Conservation (phyloP, 2,113 vertebrate genomes). For the Taxidea taxus region DNA sequence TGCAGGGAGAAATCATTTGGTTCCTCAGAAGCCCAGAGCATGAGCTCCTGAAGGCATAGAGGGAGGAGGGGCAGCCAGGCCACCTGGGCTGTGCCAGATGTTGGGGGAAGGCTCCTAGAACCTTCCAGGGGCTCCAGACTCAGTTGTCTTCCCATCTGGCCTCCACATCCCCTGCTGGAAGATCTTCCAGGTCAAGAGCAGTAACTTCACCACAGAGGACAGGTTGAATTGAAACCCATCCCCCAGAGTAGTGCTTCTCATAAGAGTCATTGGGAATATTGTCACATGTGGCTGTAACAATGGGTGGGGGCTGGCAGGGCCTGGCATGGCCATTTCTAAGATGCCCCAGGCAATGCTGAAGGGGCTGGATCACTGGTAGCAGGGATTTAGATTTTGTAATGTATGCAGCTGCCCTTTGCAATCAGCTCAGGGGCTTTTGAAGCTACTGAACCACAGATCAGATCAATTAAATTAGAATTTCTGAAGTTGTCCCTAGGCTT, state of each 20-base stretch:
- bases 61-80: background rate
- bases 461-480: background rate
- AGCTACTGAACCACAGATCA: background rate
- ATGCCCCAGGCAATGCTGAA: background rate
- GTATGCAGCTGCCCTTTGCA: background rate
- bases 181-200: background rate
- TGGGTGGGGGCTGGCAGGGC: background rate
- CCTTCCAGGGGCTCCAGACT: background rate
- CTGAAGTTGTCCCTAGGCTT: background rate
- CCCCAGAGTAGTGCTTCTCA: background rate
- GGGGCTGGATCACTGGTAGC: background rate
- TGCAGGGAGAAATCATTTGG: background rate
- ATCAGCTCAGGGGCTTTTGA: background rate
- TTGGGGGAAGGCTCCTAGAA: too few relatives aligned
- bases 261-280: background rate
- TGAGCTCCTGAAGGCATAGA: background rate
- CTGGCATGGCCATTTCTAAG: background rate
- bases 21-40: background rate
- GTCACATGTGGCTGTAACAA: background rate
- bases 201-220: background rate
- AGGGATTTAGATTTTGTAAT: background rate
- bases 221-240: background rate
- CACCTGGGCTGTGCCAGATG: rapidly evolving
- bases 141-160: background rate
- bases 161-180: rapidly evolving